Evolutionary conservation across 2,888 invertebrate species (phyloP).

Genomic region (Drosophila austrosaltans): DNA sequence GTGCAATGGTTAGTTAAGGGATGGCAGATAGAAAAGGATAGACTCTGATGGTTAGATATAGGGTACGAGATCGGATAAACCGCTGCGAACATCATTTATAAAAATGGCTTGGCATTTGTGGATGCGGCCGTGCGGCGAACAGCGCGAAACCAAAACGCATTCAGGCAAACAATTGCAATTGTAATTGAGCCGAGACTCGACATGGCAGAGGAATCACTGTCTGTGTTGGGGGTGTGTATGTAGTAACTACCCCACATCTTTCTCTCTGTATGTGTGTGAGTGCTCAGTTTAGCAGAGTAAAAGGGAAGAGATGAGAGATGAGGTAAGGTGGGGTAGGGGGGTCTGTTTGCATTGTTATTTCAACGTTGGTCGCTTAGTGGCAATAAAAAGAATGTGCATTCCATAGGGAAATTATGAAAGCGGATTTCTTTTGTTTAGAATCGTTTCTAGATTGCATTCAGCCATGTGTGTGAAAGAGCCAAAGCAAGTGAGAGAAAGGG

Average conservation of each 20-base stretch:
- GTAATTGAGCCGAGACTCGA: constrained; percentile 77
- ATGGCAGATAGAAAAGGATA: constrained; percentile 2
- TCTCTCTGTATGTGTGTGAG: constrained; percentile 22
- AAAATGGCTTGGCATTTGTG: constrained; percentile 63
- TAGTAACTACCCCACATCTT: neutral
- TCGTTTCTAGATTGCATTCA: constrained; percentile 77
- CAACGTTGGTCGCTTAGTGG: constrained; percentile 77
- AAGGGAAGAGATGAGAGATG: constrained; percentile 35
- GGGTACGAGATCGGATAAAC: constrained; percentile 41
- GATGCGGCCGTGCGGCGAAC: constrained; percentile 56
- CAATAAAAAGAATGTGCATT: constrained; percentile 80
- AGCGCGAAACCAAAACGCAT: constrained; percentile 75
- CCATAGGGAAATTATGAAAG: constrained; percentile 79
- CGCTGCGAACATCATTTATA: constrained; percentile 68
- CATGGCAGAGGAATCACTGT: constrained; percentile 46
- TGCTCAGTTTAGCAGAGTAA: constrained; percentile 15
- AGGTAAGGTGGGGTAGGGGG: constrained; percentile 19
- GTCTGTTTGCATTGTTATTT: constrained; percentile 73
- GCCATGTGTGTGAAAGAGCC: constrained; percentile 37
- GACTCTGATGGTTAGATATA: neutral
- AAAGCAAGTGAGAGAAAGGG: constrained; percentile 2
- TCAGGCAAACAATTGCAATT: constrained; percentile 80
- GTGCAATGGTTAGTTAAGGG: neutral
- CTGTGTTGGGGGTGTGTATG: constrained; percentile 17
- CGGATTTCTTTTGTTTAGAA: constrained; percentile 80